These are phyloP conservation scores for Henricia sp. DNA, from an alignment of 53 echinoderm and acorn worm species.

Conservation along the genomic window DNA sequence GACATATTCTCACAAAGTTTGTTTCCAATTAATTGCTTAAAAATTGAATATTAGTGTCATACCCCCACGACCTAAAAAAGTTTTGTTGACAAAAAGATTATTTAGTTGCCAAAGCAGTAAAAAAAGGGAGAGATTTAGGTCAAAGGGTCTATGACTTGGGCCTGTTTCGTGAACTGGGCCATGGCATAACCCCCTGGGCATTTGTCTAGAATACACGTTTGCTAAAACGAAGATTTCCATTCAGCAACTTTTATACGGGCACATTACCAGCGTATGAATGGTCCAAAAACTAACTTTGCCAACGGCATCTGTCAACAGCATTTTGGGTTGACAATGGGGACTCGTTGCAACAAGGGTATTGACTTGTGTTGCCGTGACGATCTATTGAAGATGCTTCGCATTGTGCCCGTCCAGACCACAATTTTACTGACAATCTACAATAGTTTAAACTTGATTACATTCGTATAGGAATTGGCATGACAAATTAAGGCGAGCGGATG, in stretches of 20 bases:
- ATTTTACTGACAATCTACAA: no score
- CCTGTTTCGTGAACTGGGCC: slow-evolving; percentile 5
- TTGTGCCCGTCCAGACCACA: no score
- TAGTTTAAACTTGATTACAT: no score
- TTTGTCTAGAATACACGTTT: slow-evolving; percentile 16
- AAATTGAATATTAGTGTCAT: no score
- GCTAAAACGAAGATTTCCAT: background rate
- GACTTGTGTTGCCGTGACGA: background rate
- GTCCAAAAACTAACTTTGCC: slow-evolving; percentile 56
- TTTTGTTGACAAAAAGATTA: no score
- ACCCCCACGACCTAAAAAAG: no score
- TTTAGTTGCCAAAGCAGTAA: background rate
- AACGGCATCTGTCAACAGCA: slow-evolving; percentile 18
- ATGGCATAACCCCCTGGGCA: slow-evolving; percentile 27
- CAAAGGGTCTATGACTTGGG: slow-evolving; percentile 48
- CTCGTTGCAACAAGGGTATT: slow-evolving; percentile 11
- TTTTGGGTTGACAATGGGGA: slow-evolving; percentile 34
- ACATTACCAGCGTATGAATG: slow-evolving; percentile 40
- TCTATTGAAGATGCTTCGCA: background rate
- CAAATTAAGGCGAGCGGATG: no score
- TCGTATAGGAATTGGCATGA: no score
- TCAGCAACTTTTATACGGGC: no score
- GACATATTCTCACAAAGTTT: no score
- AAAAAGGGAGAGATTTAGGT: slow-evolving; percentile 16
- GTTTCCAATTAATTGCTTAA: no score